A percentile compares a stretch with the other conserved stretches of the same genome.
Conservation (phyloP, 2,888 invertebrate genomes). For the Rhaphigaster nebulosa region DNA sequence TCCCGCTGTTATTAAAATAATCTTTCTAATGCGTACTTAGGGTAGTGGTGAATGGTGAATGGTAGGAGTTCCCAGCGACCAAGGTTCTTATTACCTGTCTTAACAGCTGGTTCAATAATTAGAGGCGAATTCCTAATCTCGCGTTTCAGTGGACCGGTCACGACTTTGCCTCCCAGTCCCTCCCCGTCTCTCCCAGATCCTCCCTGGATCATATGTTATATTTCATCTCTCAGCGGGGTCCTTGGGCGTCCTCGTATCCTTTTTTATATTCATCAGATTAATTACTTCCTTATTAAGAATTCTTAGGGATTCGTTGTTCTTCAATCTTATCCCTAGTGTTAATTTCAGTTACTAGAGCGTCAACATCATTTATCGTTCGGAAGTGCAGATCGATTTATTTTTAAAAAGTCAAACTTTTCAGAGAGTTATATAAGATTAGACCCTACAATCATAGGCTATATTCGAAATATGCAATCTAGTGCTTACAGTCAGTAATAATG, state of each 20-base stretch:
- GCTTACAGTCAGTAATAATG: too few species aligned
- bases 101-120: slow-evolving; percentile 51
- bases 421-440: too few species aligned
- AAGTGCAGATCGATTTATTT: too few species aligned
- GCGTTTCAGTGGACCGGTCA: slow-evolving; percentile 49
- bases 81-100: slow-evolving; percentile 42
- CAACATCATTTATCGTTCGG: too few species aligned
- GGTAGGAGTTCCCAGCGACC: slow-evolving; percentile 30
- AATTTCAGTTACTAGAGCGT: background rate
- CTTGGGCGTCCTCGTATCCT: background rate
- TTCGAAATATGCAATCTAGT: too few species aligned
- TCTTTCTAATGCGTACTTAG: slow-evolving; percentile 33
- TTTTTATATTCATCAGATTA: background rate
- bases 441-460: too few species aligned
- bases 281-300: background rate
- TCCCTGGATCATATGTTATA: slow-evolving; percentile 23
- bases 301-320: background rate
- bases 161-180: slow-evolving; percentile 4
- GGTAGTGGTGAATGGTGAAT: slow-evolving; percentile 3
- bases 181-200: background rate
- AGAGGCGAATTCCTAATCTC: slow-evolving; percentile 52
- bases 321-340: background rate
- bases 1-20: slow-evolving; percentile 38
- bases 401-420: too few species aligned
- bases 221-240: slow-evolving; percentile 11